These are phyloP conservation scores for Eulimnadia texana DNA, from an alignment of 1,140 invertebrate species.

Conservation along the genomic window DNA sequence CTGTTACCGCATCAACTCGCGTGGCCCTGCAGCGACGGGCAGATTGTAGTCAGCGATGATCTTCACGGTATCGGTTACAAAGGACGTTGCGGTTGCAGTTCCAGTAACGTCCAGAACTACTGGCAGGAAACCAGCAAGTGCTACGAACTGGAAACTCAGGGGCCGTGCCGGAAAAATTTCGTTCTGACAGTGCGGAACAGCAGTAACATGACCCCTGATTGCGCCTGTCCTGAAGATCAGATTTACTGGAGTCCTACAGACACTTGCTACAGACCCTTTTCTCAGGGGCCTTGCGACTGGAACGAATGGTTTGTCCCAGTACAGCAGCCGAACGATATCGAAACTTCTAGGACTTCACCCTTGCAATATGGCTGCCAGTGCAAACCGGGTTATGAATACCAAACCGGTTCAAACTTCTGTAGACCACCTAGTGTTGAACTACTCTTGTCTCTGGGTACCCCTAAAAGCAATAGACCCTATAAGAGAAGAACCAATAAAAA, in stretches of 20 bases:
- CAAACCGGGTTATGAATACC: constrained; percentile 41
- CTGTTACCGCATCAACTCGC: constrained; percentile 55
- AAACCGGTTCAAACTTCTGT: constrained; percentile 4
- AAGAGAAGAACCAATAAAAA: neutral
- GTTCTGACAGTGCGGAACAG: constrained; percentile 1
- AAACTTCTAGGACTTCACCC: constrained; percentile 25
- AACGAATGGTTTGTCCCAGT: constrained; percentile 53
- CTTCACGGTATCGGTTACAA: constrained; percentile 65
- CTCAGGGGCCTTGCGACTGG: constrained; percentile 50
- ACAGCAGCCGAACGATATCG: constrained; percentile 23
- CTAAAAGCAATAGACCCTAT: neutral
- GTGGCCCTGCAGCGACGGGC: constrained; percentile 51
- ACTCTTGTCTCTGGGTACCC: constrained; percentile 5
- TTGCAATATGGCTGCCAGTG: constrained; percentile 47
- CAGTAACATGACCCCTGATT: constrained; percentile 20
- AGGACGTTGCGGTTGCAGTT: constrained; percentile 51
- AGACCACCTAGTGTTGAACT: constrained; percentile 12
- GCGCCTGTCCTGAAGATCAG: constrained; percentile 38
- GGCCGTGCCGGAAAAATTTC: constrained; percentile 11
- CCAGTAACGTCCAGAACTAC: constrained; percentile 18
- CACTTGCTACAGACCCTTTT: constrained; percentile 52
- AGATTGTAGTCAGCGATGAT: constrained; percentile 61
- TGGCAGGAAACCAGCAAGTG: constrained; percentile 15
- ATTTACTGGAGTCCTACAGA: constrained; percentile 41
- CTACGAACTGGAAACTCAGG: constrained; percentile 17